Base-by-base conservation (phyloP, 2,888 invertebrate species). In the Antheraea assamensis region DNA sequence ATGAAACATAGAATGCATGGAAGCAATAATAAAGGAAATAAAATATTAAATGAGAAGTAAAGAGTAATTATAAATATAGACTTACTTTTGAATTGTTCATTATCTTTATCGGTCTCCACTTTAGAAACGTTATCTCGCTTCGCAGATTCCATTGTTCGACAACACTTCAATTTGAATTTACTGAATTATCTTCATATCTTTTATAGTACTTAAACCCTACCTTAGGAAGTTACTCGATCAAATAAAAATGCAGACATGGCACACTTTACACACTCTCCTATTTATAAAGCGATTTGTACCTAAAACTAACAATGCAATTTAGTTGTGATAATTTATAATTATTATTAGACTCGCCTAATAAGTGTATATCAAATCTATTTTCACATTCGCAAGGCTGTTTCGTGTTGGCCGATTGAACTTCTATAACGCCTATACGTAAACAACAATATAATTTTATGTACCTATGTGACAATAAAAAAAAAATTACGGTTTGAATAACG, bases 121-220 rank as follows among this genome's bases (percentile, higher is more conserved):
- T 10, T 64, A 4, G 30, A 30, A 30, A 64, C 64, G 7, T 64
- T 64, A 30, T 64, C 64, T 30, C 30, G 30, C 30, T 64, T 64
- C 30, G 3, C 30, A 17, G 64, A 30, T 64, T 64, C 64, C 64
- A 64, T 64, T 30, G 64, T 64, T 17, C 30, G 15, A n/a, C 64
- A 30, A 64, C 13, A 64, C 15, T 30, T 27, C 15, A 64, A 64
- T 30, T 30, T 64, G 15, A 30, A n/a, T 64, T 64, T 3, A 64
- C 64, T 64, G 64, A 64, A 64, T 30, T 30, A 30, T 64, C 61
- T 64, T 64, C 64, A 30, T 64, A 64, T 64, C 64, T 64, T 64
- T 17, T 64, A 64, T 58, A 58, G 55, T 7, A 58, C 27, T 64
- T 64, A 64, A 64, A 64, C 15, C 30, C 27, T 13, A 64, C 30